phyloP scores from a whole-genome alignment of 1,140 invertebrate genomes.

The Harlomillsia oculata region DNA sequence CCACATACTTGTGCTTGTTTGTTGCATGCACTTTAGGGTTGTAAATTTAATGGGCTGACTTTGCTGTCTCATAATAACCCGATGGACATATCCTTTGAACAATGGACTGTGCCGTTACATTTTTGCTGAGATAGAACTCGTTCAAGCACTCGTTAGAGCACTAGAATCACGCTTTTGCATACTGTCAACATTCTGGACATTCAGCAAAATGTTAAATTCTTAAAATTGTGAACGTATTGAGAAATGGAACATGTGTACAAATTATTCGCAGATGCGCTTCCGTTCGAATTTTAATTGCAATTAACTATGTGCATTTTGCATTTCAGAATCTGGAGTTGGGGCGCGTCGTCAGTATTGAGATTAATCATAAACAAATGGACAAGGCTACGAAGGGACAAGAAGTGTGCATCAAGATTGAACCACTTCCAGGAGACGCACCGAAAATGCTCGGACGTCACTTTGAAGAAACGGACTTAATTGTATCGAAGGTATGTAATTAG shows the following conservation, averaged over 20 bases:
- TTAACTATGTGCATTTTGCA: slow-evolving; percentile 21
- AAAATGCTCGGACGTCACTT: slow-evolving; percentile 98
- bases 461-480: slow-evolving; percentile 85
- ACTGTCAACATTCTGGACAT: too few species aligned
- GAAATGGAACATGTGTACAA: neutral
- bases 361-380: slow-evolving; percentile 71
- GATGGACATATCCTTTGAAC: too few species aligned
- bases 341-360: slow-evolving; percentile 84
- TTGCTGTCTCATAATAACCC: too few species aligned
- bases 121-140: too few species aligned
- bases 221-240: too few species aligned
- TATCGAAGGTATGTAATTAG: slow-evolving; percentile 73
- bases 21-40: too few species aligned
- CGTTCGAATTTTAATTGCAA: neutral
- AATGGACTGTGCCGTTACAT: too few species aligned
- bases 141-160: too few species aligned
- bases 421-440: slow-evolving; percentile 88
- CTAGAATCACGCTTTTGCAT: too few species aligned
- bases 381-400: slow-evolving; percentile 90
- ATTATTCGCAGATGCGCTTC: neutral
- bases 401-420: slow-evolving; percentile 97
- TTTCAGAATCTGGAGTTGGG: slow-evolving; percentile 89
- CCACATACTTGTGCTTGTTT: too few species aligned
- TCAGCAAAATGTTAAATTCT: too few species aligned
- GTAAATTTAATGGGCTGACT: too few species aligned